phyloP scores from a whole-genome alignment of 1,140 invertebrate species.

The Tetragonula clypearis region DNA sequence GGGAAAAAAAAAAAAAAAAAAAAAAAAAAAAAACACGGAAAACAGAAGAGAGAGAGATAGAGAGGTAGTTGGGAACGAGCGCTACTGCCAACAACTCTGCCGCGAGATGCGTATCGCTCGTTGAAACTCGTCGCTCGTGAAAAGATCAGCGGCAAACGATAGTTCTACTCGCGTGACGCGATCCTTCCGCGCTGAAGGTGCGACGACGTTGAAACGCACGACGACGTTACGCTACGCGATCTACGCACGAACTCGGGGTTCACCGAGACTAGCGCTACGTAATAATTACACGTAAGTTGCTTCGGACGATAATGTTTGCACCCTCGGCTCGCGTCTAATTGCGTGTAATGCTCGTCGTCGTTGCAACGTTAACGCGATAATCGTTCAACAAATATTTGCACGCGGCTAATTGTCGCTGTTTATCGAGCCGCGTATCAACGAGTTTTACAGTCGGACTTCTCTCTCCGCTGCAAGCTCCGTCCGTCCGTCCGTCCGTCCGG shows the following conservation, averaged over 20 bases:
- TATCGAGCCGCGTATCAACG: constrained; percentile 5
- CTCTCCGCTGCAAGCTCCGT: not conserved
- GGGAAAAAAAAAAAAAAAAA: too few relatives aligned
- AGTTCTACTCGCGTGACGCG: constrained; percentile 1
- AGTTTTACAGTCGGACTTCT: not conserved
- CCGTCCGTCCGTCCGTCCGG: too few relatives aligned
- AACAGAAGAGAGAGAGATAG: too few relatives aligned
- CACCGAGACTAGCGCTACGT: not conserved
- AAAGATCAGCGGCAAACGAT: constrained; percentile 22
- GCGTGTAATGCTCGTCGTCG: not conserved
- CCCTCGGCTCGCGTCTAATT: constrained; percentile 21
- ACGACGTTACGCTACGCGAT: not conserved
- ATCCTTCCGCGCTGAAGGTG: not conserved
- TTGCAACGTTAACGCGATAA: constrained; percentile 27
- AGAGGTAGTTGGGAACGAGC: too few relatives aligned
- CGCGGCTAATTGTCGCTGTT: constrained; percentile 1
- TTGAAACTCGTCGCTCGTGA: not conserved
- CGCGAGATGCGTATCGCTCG: constrained; percentile 8
- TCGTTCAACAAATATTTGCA: constrained; percentile 23
- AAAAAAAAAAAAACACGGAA: too few relatives aligned
- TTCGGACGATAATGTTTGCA: constrained; percentile 21
- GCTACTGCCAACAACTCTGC: not conserved
- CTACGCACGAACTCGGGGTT: not conserved
- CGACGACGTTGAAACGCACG: not conserved
- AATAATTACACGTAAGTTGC: constrained; percentile 38